Percentiles rank a stretch among this genome's conserved stretches.
These are phyloP conservation scores for Criorhina ranunculi DNA, from an alignment of 2,888 invertebrate species.

Conservation along the genomic window DNA sequence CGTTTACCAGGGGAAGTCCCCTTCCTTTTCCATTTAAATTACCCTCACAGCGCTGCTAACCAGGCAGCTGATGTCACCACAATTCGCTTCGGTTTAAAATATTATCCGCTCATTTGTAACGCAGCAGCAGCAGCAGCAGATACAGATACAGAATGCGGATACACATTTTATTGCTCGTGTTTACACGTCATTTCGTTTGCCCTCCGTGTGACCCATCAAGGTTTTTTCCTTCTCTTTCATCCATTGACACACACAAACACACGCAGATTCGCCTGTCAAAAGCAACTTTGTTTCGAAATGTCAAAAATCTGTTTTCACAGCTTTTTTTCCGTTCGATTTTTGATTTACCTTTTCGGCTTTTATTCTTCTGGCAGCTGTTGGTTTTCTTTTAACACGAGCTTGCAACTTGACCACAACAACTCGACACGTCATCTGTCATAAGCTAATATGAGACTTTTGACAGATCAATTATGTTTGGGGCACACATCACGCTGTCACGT, in stretches of 20 bases:
- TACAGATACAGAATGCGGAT: background rate
- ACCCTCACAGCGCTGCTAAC: slow-evolving; percentile 42
- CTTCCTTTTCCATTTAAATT: slow-evolving; percentile 31
- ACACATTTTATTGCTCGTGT: background rate
- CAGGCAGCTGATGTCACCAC: slow-evolving; percentile 74
- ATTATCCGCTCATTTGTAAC: slow-evolving; percentile 74
- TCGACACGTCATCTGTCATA: slow-evolving; percentile 76
- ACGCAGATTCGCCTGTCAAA: slow-evolving; percentile 50
- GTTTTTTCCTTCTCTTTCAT: background rate
- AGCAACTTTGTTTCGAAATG: slow-evolving; percentile 19
- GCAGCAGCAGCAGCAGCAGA: too few relatives aligned
- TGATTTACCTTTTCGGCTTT: slow-evolving; percentile 30
- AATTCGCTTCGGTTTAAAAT: slow-evolving; percentile 66
- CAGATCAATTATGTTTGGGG: slow-evolving; percentile 73
- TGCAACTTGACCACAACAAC: slow-evolving; percentile 52
- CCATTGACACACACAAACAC: background rate
- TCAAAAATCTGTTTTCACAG: slow-evolving; percentile 75
- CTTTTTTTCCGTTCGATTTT: slow-evolving; percentile 47
- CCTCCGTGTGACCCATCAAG: slow-evolving; percentile 20
- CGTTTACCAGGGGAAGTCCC: slow-evolving; percentile 41
- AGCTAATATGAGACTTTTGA: slow-evolving; percentile 72
- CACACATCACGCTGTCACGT: slow-evolving; percentile 71
- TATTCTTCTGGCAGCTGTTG: slow-evolving; percentile 66
- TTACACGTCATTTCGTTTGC: slow-evolving; percentile 11
- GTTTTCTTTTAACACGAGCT: slow-evolving; percentile 65